A percentile compares a stretch with the other conserved stretches of the same genome.
These are phyloP conservation scores for Fukomys damarensis DNA, from an alignment of 2,113 vertebrate species.

Conservation along the genomic window DNA sequence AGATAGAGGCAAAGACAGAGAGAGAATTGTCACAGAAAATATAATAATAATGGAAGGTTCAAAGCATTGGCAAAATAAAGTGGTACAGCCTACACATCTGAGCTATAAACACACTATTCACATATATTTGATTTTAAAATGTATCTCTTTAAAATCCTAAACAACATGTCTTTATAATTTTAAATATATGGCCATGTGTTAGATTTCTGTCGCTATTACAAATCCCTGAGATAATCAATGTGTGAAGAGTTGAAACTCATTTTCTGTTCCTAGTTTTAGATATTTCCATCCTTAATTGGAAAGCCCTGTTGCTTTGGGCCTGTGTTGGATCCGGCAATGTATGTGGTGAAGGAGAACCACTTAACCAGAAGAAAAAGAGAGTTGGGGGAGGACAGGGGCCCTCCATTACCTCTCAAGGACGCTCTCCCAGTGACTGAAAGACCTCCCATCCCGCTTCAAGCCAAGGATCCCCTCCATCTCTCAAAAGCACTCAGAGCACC, in stretches of 20 bases:
- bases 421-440: no score
- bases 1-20: neutral
- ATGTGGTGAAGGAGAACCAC: neutral
- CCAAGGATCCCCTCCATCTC: accelerated
- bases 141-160: neutral
- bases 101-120: neutral
- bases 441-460: accelerated
- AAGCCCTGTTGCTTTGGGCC: neutral
- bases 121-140: neutral
- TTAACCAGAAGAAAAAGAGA: neutral
- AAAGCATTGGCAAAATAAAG: neutral
- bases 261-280: neutral
- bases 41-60: neutral
- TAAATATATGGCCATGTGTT: neutral
- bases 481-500: neutral
- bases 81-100: neutral
- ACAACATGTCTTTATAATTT: neutral
- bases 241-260: neutral
- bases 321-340: accelerated
- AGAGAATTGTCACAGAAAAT: neutral
- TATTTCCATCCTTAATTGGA: accelerated
- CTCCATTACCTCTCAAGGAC: neutral
- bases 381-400: accelerated
- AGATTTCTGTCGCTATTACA: neutral
- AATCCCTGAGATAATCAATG: neutral